Evolutionary conservation across 2,888 invertebrate species (phyloP).

Genomic region (Sinohyriopsis cumingii): DNA sequence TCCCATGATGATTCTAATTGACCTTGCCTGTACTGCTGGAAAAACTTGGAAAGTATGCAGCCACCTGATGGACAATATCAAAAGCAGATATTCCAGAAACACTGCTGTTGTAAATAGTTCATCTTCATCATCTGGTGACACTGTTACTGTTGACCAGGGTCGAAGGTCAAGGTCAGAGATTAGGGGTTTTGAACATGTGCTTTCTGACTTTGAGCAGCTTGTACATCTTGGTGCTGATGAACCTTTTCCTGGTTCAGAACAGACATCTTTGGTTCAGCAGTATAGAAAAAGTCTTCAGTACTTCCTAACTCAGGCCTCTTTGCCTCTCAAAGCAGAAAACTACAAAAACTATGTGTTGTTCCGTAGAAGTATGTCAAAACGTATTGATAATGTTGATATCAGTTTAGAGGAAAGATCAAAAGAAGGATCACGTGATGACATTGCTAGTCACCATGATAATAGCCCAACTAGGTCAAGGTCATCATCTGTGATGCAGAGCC

Average conservation of each 20-base stretch:
- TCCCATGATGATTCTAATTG: conserved; percentile 57
- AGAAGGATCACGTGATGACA: too few species aligned
- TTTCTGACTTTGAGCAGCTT: conserved; percentile 37
- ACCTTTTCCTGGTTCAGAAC: conserved; percentile 27
- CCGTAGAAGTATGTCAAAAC: conserved; percentile 34
- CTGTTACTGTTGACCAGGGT: background rate
- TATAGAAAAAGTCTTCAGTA: conserved; percentile 47
- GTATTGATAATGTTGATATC: conserved; percentile 38
- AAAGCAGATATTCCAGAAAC: conserved; percentile 18
- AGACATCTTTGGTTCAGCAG: conserved; percentile 18
- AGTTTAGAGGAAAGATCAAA: conserved; percentile 11
- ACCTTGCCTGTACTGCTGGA: conserved; percentile 60
- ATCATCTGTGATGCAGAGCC: conserved; percentile 31
- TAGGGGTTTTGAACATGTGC: conserved; percentile 34
- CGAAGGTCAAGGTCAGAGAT: conserved; percentile 11
- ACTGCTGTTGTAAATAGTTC: background rate
- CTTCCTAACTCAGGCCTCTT: conserved; percentile 41
- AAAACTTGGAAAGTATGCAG: conserved; percentile 58
- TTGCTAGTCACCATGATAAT: background rate
- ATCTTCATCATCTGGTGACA: too few species aligned
- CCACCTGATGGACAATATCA: conserved; percentile 58
- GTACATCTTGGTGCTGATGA: conserved; percentile 41
- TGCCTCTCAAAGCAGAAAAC: conserved; percentile 37
- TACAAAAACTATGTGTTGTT: conserved; percentile 34
- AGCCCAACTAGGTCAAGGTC: conserved; percentile 13